Evolutionary conservation across 2,113 vertebrate species (phyloP), one percentile per base, ranked within the genome.

Genomic region (Prolemur simus): DNA sequence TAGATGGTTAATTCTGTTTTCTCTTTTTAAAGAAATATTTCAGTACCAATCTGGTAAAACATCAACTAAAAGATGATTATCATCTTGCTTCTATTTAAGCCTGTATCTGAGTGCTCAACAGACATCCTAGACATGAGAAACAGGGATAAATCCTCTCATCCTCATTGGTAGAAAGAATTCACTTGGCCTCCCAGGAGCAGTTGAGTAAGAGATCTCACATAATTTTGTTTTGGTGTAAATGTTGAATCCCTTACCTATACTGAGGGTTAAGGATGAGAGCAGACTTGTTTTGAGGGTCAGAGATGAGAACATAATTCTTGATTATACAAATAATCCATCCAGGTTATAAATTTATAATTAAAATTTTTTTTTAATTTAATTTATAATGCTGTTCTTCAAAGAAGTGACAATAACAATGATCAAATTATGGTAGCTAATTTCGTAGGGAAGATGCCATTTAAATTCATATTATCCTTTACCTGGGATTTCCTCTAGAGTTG

Each of bases 161-260:
- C 29, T 88, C 14, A 42, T 77, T 77, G 78, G 13, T 94, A 63
- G 69, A 68, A 94, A 47, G 25, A 12, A 32, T 64, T 94, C 32
- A 45, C 10, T 92, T 74, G 27, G 32, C 21, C 83, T 82, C 27
- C 52, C 56, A 54, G 3, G 9, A 88, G 5, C 18, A 88, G 18
- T 77, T 83, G n/a, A 83, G 39, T 45, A 60, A 96, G 42, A 91
- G 20, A 37, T 60, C 77, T 90, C 20, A 80, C 17, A 54, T 86
- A 64, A 96, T 94, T 94, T 71, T 87, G 17, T 77, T 91, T 81
- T 94, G 52, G 58, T 60, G 63, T 87, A 77, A 39, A 37, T 91
- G 58, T 74, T 64, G 52, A 87, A 42, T 58, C 77, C 17, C 21
- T 76, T 77, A 54, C 17, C 32, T 69, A 13, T 68, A 76, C 8